Conservation (phyloP, 2,113 vertebrate genomes). For the Crypturellus undulatus region DNA sequence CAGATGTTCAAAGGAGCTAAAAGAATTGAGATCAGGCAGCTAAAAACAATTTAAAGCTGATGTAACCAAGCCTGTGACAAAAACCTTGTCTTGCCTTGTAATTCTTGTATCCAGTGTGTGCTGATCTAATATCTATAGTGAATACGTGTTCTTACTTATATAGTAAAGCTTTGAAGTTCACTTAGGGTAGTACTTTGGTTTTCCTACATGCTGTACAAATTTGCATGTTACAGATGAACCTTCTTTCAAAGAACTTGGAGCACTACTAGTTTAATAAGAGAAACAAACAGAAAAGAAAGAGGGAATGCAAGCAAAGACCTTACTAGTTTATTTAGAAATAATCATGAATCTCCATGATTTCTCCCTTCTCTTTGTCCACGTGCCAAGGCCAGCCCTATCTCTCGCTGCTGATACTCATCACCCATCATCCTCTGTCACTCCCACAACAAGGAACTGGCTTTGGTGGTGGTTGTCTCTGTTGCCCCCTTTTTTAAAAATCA, state of each 20-base stretch:
- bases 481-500: neutral
- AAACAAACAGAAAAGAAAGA: neutral
- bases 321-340: conserved; percentile 22
- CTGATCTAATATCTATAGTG: neutral
- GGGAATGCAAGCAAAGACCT: neutral
- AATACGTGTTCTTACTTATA: neutral
- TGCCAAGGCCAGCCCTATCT: conserved; percentile 13
- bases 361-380: neutral
- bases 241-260: neutral
- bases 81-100: neutral
- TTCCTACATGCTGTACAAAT: neutral
- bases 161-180: neutral
- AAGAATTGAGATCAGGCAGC: neutral
- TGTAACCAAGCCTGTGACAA: neutral
- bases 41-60: conserved; percentile 18
- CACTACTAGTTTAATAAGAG: neutral
- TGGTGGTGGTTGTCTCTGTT: neutral
- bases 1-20: conserved; percentile 23
- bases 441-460: neutral
- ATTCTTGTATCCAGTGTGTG: neutral
- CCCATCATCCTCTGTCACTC: neutral
- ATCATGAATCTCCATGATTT: neutral
- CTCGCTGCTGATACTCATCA: conserved; percentile 39
- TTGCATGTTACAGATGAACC: neutral
- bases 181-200: neutral